These are phyloP conservation scores for Glyptemys insculpta DNA, from an alignment of 2,797 vertebrate genomes.

Conservation along the genomic window DNA sequence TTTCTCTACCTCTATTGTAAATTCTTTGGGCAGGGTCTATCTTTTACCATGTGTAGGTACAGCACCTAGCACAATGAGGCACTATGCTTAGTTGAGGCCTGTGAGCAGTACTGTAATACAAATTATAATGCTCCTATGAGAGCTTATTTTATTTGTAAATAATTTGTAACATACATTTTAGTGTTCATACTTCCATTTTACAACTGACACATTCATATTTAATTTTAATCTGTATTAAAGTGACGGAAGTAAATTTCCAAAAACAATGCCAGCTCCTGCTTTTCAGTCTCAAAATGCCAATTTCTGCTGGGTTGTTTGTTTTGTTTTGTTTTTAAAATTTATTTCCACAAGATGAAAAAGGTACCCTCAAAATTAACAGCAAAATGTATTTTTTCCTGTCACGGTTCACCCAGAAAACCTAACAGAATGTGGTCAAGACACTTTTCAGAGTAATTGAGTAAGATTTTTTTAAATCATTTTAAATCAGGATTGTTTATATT, in stretches of 20 bases:
- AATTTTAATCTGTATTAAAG: conserved; percentile 9
- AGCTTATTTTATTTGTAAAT: conserved; percentile 9
- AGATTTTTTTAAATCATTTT: conserved; percentile 41
- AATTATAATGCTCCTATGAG: background rate
- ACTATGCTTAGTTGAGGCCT: rapidly evolving
- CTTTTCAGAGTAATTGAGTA: background rate
- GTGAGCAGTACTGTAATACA: background rate
- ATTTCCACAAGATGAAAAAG: conserved; percentile 57
- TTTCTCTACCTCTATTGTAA: background rate
- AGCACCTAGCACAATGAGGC: rapidly evolving
- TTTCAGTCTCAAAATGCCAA: background rate
- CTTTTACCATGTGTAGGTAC: rapidly evolving
- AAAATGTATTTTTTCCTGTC: background rate
- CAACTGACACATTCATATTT: conserved; percentile 49
- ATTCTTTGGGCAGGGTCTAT: background rate
- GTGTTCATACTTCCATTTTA: conserved; percentile 48
- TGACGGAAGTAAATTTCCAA: conserved; percentile 22
- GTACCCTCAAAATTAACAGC: conserved; percentile 24
- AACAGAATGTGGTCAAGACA: conserved; percentile 4
- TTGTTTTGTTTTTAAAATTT: conserved; percentile 36
- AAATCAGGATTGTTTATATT: background rate
- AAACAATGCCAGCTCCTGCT: conserved; percentile 11
- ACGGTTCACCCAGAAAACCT: background rate
- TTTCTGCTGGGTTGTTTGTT: conserved; percentile 43
- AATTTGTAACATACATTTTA: conserved; percentile 16